Conservation (phyloP, 2,113 vertebrate genomes). For the Malurus melanocephalus region DNA sequence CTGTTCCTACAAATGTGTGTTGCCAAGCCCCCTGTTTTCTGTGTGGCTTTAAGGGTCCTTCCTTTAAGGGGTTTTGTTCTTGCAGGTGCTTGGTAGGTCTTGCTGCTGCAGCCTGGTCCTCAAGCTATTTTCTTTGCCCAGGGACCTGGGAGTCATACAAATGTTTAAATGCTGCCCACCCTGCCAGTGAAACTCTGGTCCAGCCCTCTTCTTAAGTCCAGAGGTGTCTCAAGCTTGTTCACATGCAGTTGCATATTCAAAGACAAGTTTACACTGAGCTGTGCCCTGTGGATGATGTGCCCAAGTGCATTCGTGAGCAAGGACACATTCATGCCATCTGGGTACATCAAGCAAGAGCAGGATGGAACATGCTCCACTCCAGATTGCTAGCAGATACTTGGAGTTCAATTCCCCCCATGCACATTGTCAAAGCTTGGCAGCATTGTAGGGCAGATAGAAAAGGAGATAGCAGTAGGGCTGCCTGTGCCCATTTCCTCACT, state of each 20-base stretch:
- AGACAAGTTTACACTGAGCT: neutral
- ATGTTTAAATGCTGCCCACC: neutral
- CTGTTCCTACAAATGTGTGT: accelerated
- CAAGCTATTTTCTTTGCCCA: neutral
- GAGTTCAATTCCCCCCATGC: neutral
- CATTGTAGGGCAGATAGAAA: neutral
- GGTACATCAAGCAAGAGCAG: neutral
- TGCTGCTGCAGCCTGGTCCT: neutral
- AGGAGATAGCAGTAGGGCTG: neutral
- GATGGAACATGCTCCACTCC: accelerated
- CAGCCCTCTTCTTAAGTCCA: neutral
- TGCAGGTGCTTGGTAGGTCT: neutral
- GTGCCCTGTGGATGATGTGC: neutral
- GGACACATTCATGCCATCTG: neutral
- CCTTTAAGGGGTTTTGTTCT: neutral
- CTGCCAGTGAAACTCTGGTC: neutral
- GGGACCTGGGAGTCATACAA: neutral
- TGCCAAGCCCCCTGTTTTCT: neutral
- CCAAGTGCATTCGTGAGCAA: neutral
- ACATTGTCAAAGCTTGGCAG: neutral
- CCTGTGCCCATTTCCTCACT: neutral
- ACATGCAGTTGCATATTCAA: neutral
- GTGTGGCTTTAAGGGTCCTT: neutral
- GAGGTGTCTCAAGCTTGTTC: neutral
- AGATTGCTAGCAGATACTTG: neutral